Base-by-base conservation (phyloP, 2,888 invertebrate genomes). In the Tetragonisca angustula region DNA sequence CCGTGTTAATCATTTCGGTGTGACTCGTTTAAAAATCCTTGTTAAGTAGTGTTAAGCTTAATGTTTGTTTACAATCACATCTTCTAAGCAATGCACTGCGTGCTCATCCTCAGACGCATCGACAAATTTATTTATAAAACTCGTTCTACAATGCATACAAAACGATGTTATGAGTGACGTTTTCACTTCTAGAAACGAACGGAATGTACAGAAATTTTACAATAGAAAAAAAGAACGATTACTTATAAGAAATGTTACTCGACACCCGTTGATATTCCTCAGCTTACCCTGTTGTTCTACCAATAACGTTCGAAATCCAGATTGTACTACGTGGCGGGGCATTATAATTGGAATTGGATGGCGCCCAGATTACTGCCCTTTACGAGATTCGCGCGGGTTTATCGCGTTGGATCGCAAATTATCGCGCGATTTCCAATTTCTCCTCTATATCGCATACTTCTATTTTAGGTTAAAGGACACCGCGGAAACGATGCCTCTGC, bases 281-380 rank as follows among this genome's bases (percentile, higher is more conserved):
- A 52, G 50, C 65, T 77, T 76, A 72, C 62, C 71, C 72, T 70
- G 61, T 32, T n/a, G 32, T 67, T 70, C 73, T 70, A 61, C 61
- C 69, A 84, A 67, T 71, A 67, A 68, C 62, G 27, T 56, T 49
- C 36, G 52, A 74, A 76, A 83, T 65, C 65, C 56, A 19, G 64
- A 64, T 74, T 15, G n/a, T 9, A 83, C 67, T 77, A n/a, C 56
- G 36, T 56, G 73, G 17, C 43, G 43, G 13, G 61, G 52, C 67
- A 83, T 84, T 84, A 84, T 84, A 84, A 76, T 84, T 84, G 79
- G 84, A 84, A 76, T 84, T 85, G 83, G 83, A 78, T 52, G 32
- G 11, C 65, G 19, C 59, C 83, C 83, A 83, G 59, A 70, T 70
- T 77, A 72, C 52, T 65, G 68, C 76, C 69, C 62, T 76, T 76